Evolutionary conservation across 1,140 invertebrate genomes (phyloP), one percentile per base, ranked within the genome.

Genomic region (Galleria mellonella): DNA sequence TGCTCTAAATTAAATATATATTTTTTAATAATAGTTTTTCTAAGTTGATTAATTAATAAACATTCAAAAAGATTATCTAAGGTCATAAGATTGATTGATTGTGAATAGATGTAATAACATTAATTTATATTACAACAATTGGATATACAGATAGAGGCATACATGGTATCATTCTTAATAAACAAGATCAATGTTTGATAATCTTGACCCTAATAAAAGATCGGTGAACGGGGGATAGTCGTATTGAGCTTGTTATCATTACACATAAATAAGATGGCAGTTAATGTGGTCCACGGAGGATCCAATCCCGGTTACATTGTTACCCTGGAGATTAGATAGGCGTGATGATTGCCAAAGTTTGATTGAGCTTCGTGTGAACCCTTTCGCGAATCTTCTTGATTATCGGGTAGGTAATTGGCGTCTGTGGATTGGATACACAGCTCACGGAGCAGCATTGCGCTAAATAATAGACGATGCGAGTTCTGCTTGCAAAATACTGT

Each of bases 341-440:
- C 68, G 70, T 72, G 67, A 74, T 81, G 73, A 81, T 81, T 81
- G 72, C 62, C 47, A 77, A 81, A 81, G 57, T 81, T 81, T 81
- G 74, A 81, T 81, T 81, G 72, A 77, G 64, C 58, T 55, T 47
- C 49, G 51, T 57, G 52, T 55, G 56, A 66, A 72, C 63, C 69
- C 64, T 76, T 81, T 71, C 55, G 55, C 56, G 63, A 57, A 62
- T 72, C 62, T 64, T 60, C 58, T 66, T 70, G 60, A 75, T 74
- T 72, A 70, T 23, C 60, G 43, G 47, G 29, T 35, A 10, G 17
- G 57, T 65, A 69, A 72, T 72, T 67, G 62, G 55, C 47, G 44
- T 32, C 51, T 55, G 51, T 50, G 55, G 51, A 60, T 60, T 51
- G 61, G 41, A 53, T 55, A 50, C 51, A 56, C 47, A 40, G 43